A percentile compares a stretch with the other conserved stretches of the same genome.
Conservation (phyloP, 2,888 invertebrate genomes). For the Oxycera nigricornis region DNA sequence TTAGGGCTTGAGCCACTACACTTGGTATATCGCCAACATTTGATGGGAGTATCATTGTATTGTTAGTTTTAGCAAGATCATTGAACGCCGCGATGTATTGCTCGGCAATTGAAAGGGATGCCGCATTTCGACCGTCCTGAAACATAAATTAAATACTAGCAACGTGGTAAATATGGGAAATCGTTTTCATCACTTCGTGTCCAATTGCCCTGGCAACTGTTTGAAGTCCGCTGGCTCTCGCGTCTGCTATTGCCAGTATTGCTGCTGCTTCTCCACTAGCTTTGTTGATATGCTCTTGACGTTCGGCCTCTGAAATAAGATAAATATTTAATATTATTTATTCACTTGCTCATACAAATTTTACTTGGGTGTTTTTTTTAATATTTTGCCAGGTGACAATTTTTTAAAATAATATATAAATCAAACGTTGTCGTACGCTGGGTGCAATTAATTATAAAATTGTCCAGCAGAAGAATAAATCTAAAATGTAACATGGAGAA, state of each 20-base stretch:
- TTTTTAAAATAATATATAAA: too few species aligned
- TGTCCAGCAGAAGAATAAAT: too few species aligned
- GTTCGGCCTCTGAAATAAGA: slow-evolving; percentile 79
- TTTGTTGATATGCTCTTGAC: slow-evolving; percentile 92
- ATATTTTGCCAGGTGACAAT: too few species aligned
- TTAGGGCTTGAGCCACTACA: slow-evolving; percentile 59
- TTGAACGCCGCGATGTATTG: slow-evolving; percentile 95
- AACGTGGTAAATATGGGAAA: neutral
- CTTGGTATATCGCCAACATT: slow-evolving; percentile 72
- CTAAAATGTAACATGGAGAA: too few species aligned
- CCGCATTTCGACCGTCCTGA: slow-evolving; percentile 86
- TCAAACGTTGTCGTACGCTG: too few species aligned
- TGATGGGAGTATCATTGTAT: slow-evolving; percentile 92
- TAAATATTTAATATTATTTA: neutral
- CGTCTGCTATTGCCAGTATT: slow-evolving; percentile 88
- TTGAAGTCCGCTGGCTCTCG: slow-evolving; percentile 83
- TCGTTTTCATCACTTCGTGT: slow-evolving; percentile 41
- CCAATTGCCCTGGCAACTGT: slow-evolving; percentile 73
- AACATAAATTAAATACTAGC: neutral
- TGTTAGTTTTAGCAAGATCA: slow-evolving; percentile 89
- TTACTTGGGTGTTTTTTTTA: too few species aligned
- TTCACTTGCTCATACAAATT: too few species aligned
- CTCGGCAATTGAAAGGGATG: slow-evolving; percentile 90
- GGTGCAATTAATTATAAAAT: too few species aligned
- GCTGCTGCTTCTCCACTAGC: slow-evolving; percentile 93